Evolutionary conservation across 2,113 vertebrate species (phyloP).

Genomic region (Butorides virescens): DNA sequence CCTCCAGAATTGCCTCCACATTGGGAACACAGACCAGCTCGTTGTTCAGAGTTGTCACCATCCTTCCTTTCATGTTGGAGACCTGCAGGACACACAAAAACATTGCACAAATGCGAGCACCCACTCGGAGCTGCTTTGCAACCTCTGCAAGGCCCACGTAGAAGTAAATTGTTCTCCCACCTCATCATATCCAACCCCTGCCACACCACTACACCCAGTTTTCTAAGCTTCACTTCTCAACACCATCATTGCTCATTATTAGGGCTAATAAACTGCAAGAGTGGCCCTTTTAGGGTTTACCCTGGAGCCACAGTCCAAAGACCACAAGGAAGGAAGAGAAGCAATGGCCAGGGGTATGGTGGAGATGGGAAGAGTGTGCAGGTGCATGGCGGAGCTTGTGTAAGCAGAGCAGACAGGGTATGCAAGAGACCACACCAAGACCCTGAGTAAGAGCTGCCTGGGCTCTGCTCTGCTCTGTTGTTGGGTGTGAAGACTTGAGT

Average conservation of each 20-base stretch:
- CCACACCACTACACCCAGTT: neutral
- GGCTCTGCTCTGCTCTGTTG: neutral
- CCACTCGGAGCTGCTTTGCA: neutral
- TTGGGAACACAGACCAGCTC: constrained; percentile 81
- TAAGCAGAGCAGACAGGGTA: neutral
- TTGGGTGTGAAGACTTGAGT: neutral
- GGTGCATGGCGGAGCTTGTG: neutral
- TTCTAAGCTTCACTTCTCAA: neutral
- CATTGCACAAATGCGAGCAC: neutral
- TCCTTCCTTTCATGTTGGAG: constrained; percentile 79
- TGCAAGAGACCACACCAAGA: neutral
- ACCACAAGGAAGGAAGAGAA: neutral
- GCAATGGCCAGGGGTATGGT: neutral
- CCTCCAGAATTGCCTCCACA: constrained; percentile 90
- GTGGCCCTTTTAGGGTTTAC: neutral
- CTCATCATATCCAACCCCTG: neutral
- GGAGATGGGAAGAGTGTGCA: neutral
- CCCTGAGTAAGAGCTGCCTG: neutral
- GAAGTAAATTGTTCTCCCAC: neutral
- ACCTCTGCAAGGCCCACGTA: neutral
- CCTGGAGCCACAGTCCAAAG: neutral
- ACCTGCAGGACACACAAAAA: constrained; percentile 72
- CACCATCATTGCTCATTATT: neutral
- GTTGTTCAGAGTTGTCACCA: constrained; percentile 67
- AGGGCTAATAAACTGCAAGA: neutral